Evolutionary conservation across 2,888 invertebrate genomes (phyloP), one percentile per base, ranked within the genome.

Genomic region (Galerucella nymphaeae): DNA sequence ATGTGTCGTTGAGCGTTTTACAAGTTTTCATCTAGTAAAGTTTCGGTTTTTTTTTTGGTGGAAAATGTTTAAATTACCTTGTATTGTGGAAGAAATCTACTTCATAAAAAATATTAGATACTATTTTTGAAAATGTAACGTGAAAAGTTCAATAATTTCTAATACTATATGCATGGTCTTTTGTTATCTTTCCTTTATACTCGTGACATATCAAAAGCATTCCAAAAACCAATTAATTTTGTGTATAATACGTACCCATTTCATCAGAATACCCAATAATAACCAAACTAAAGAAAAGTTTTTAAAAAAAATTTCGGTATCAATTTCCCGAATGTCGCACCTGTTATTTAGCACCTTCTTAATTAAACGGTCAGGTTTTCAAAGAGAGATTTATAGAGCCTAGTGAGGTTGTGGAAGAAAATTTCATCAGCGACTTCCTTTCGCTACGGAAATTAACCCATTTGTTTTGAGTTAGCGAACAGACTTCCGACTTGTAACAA

Each of bases 381-480:
- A 68, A 68, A 61, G 38, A 38, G 53, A 68, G 61, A 68, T 68
- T 68, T 68, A 68, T 50, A 30, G 50, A 18, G 10, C 18, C 48
- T n/a, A 30, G 67, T 23, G 11, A 50, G 59, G 50, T 48, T 50
- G 9, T 18, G 53, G 68, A 23, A 41, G 68, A 68, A 68, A 68
- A 48, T 68, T 68, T 68, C 68, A 18, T 67, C 67, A 42, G 13
- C 61, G 1, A 11, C 41, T 58, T 71, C 71, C 72, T 73, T 73
- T 73, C 69, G 70, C 30, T 66, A 53, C 73, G 73, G 73, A 77
- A 78, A 77, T 78, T 78, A 78, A 78, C 76, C 75, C 74, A 77
- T 78, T 78, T 76, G 76, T 68, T 78, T 76, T 74, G 71, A 76
- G 71, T 73, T 75, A 68, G 62, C 66, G 66, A 73, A 69, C 72